phyloP scores from a whole-genome alignment of 2,888 invertebrate genomes.

The Trissolcus japonicus region DNA sequence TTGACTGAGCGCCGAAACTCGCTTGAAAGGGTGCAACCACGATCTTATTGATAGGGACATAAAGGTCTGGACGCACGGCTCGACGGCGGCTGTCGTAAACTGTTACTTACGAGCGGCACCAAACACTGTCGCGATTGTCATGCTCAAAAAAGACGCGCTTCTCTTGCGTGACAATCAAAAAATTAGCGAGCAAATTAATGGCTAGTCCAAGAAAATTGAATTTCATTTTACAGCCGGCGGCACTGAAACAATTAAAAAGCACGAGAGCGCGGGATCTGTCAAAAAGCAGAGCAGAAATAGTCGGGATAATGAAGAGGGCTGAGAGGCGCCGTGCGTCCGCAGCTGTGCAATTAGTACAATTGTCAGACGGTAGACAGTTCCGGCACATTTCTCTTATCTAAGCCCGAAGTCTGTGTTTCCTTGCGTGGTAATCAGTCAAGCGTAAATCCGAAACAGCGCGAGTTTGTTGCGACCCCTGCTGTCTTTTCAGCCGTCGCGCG shows the following conservation, averaged over 20 bases:
- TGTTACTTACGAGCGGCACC: constrained; percentile 28
- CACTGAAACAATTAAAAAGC: constrained; percentile 51
- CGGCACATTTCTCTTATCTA: constrained; percentile 63
- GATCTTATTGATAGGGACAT: constrained; percentile 53
- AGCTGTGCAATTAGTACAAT: constrained; percentile 68
- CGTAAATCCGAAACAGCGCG: constrained; percentile 60
- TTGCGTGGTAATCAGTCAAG: constrained; percentile 63
- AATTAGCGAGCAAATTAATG: constrained; percentile 29
- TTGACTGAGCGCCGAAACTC: constrained; percentile 64
- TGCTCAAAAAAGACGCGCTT: neutral
- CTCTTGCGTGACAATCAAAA: neutral
- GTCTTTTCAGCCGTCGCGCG: constrained; percentile 31
- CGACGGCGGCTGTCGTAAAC: constrained; percentile 37
- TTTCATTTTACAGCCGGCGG: constrained; percentile 38
- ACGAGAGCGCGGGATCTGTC: constrained; percentile 45
- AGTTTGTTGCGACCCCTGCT: constrained; percentile 55
- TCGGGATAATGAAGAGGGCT: constrained; percentile 56
- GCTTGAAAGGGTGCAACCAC: constrained; percentile 49
- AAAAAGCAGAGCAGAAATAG: constrained; percentile 55
- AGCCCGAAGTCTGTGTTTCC: constrained; percentile 58
- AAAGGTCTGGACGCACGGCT: constrained; percentile 38
- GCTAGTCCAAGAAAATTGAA: constrained; percentile 34
- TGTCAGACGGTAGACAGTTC: constrained; percentile 63
- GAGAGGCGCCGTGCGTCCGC: constrained; percentile 53
- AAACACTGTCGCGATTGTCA: neutral